Conservation (phyloP, 2,888 invertebrate genomes). For the Dione vanillae region DNA sequence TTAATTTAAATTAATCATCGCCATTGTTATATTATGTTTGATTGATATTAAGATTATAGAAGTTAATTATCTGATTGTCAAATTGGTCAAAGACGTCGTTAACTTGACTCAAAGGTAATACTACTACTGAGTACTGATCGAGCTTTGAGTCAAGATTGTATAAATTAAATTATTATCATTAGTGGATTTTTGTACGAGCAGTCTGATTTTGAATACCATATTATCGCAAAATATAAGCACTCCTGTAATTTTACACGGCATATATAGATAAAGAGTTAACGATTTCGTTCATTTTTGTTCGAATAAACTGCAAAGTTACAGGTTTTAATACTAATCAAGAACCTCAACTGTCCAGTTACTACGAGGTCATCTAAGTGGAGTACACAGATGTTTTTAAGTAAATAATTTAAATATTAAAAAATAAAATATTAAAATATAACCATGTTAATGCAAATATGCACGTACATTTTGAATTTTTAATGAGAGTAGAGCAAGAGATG, state of each 20-base stretch:
- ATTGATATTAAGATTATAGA: neutral
- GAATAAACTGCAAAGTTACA: no score
- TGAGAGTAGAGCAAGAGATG: slow-evolving; percentile 15
- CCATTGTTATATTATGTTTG: neutral
- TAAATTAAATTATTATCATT: neutral
- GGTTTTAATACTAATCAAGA: no score
- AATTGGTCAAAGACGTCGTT: neutral
- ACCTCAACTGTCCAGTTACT: neutral
- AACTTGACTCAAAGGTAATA: neutral
- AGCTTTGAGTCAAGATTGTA: neutral
- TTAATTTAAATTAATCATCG: no score
- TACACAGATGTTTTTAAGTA: neutral
- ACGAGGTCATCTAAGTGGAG: neutral
- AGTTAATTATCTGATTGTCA: neutral
- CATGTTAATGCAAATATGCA: slow-evolving; percentile 7
- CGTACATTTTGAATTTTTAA: slow-evolving; percentile 12
- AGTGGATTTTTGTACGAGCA: no score
- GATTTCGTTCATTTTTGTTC: no score
- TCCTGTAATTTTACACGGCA: no score
- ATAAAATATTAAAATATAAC: slow-evolving; percentile 18
- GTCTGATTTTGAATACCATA: no score
- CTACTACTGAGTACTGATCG: no score
- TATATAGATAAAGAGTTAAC: no score
- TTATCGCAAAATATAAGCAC: no score
- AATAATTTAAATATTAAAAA: neutral